Evolutionary conservation across 2,113 vertebrate genomes (phyloP).

Genomic region (Chrysochloris asiatica): DNA sequence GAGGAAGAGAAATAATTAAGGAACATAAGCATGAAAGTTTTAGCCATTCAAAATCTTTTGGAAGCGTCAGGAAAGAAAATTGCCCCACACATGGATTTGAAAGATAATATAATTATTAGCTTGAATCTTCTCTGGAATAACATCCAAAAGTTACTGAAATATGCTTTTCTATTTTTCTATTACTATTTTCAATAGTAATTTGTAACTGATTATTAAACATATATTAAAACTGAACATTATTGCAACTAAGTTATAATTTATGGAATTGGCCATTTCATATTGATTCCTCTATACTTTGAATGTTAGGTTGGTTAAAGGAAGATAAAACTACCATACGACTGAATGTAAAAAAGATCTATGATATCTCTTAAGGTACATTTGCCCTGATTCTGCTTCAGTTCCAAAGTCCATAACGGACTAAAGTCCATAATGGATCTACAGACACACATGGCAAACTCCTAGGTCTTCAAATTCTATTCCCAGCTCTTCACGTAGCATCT

Average conservation of each 20-base stretch:
- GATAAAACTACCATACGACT: slow-evolving; percentile 24
- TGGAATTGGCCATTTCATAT: slow-evolving; percentile 48
- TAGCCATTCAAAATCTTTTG: slow-evolving; percentile 42
- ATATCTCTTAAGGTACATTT: not conserved
- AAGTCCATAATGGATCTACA: no score
- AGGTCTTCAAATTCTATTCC: not conserved
- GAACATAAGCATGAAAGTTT: not conserved
- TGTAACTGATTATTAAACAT: slow-evolving; percentile 46
- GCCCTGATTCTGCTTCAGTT: not conserved
- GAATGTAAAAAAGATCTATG: not conserved
- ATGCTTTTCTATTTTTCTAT: slow-evolving; percentile 47
- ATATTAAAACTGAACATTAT: slow-evolving; percentile 56
- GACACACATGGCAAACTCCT: not conserved
- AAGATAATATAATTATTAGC: slow-evolving; percentile 40
- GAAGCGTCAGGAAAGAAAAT: slow-evolving; percentile 44
- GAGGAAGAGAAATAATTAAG: slow-evolving; percentile 33
- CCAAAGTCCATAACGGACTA: not conserved
- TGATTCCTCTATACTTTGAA: slow-evolving; percentile 40
- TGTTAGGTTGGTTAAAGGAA: not conserved
- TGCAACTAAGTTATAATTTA: not conserved
- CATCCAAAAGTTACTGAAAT: slow-evolving; percentile 49
- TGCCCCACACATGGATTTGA: slow-evolving; percentile 34
- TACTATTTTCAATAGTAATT: slow-evolving; percentile 75
- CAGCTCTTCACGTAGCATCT: not conserved
- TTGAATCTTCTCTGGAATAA: slow-evolving; percentile 27